These are phyloP conservation scores for Nephrocerus scutellatus DNA, from an alignment of 2,888 invertebrate genomes.

Conservation along the genomic window DNA sequence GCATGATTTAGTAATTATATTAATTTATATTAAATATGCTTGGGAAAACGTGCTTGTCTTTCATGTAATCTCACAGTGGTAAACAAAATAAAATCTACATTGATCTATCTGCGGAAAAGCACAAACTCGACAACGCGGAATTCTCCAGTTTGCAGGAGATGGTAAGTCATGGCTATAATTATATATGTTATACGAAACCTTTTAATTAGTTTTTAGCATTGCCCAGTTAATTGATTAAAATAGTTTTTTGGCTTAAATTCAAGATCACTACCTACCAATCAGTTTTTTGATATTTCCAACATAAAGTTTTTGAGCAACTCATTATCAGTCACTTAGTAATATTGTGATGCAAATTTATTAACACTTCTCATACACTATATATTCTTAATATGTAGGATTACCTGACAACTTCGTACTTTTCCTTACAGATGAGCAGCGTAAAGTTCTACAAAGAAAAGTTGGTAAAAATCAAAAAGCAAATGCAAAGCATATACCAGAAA, in stretches of 20 bases:
- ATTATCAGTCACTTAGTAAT: no score
- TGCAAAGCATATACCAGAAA: constrained; percentile 43
- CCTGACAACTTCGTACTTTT: background rate
- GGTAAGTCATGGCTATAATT: constrained; percentile 26
- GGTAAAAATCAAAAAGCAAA: constrained; percentile 41
- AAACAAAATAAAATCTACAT: constrained; percentile 45
- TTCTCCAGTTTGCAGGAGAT: constrained; percentile 37
- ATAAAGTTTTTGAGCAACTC: no score
- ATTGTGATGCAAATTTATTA: background rate
- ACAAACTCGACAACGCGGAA: constrained; percentile 39
- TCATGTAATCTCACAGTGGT: constrained; percentile 29
- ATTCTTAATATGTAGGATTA: no score
- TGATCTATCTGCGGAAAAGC: constrained; percentile 42
- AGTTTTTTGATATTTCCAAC: background rate
- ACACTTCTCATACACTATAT: background rate
- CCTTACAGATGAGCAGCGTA: constrained; percentile 38
- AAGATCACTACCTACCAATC: background rate
- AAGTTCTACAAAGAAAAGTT: constrained; percentile 42
- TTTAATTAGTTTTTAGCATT: background rate
- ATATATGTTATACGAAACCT: background rate
- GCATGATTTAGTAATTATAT: background rate
- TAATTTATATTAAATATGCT: background rate
- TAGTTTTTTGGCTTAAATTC: background rate
- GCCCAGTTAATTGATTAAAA: background rate
- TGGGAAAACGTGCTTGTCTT: background rate